phyloP scores from a whole-genome alignment of 2,888 invertebrate species.

The Lamproptera curius region DNA sequence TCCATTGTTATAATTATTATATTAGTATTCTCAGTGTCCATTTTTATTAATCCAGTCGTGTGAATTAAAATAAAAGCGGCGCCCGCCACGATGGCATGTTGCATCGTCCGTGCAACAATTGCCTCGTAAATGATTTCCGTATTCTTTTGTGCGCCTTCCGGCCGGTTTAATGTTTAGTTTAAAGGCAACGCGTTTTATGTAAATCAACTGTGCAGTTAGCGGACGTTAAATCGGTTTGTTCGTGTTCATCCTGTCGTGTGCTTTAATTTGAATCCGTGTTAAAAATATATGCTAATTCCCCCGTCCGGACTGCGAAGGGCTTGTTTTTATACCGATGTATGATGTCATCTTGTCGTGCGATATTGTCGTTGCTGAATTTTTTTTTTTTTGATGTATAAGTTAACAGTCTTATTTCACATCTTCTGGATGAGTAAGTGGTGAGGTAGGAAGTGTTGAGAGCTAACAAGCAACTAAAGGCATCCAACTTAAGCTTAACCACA shows the following conservation, averaged over 20 bases:
- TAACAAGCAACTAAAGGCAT: too few relatives aligned
- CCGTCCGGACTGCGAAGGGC: neutral
- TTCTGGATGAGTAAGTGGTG: too few relatives aligned
- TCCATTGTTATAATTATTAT: too few relatives aligned
- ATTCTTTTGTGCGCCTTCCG: conserved; percentile 25
- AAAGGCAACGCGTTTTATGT: conserved; percentile 14
- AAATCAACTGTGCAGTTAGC: conserved; percentile 16
- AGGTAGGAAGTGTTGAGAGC: too few relatives aligned
- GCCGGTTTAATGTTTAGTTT: conserved; percentile 5
- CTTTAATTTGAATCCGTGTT: conserved; percentile 14
- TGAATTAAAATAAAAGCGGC: too few relatives aligned
- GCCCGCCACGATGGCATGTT: conserved; percentile 11
- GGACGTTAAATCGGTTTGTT: conserved; percentile 17
- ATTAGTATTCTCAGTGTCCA: too few relatives aligned
- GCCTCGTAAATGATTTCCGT: conserved; percentile 24
- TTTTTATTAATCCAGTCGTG: too few relatives aligned
- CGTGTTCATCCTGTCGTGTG: conserved; percentile 12
- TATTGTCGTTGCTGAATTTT: too few relatives aligned
- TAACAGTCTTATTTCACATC: too few relatives aligned
- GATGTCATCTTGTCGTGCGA: too few relatives aligned
- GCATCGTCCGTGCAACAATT: conserved; percentile 28
- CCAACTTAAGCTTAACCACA: too few relatives aligned
- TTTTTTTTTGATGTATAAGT: too few relatives aligned
- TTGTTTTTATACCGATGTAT: conserved; percentile 1
- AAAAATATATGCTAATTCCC: conserved; percentile 6